Conservation (phyloP, 2,888 invertebrate species). For the Drosophila crucigera region DNA sequence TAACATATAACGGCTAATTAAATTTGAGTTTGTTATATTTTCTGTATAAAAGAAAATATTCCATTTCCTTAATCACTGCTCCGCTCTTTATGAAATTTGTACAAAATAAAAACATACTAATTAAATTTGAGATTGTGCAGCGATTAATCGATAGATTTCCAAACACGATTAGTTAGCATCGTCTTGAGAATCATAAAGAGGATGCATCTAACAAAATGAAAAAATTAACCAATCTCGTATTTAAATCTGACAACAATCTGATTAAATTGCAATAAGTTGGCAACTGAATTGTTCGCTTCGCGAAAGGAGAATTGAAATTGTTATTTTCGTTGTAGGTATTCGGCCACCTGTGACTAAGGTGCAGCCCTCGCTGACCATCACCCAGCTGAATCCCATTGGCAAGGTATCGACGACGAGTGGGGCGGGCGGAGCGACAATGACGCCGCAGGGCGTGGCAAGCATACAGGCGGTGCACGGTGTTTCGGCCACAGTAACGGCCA, state of each 20-base stretch:
- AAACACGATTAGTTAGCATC: neutral
- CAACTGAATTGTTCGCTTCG: neutral
- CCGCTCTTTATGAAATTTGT: neutral
- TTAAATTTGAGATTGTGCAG: neutral
- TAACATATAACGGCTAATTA: neutral
- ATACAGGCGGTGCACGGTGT: constrained; percentile 76
- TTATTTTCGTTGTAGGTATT: constrained; percentile 63
- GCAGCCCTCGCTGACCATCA: constrained; percentile 85
- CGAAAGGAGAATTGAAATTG: neutral
- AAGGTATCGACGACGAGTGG: constrained; percentile 74
- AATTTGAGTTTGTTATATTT: neutral
- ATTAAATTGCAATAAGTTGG: neutral
- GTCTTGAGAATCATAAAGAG: neutral
- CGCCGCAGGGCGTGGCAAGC: constrained; percentile 71
- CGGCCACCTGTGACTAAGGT: constrained; percentile 84
- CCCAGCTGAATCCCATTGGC: constrained; percentile 83
- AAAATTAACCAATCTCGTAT: neutral
- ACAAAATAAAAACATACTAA: neutral
- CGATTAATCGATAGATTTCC: constrained; percentile 12
- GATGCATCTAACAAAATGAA: neutral
- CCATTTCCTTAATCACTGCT: neutral
- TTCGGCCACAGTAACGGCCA: constrained; percentile 63
- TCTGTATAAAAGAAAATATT: too few species aligned
- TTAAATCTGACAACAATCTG: neutral
- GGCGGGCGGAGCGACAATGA: constrained; percentile 47